Evolutionary conservation across 2,797 vertebrate genomes (phyloP).

Genomic region (Bradypodion ventrale): DNA sequence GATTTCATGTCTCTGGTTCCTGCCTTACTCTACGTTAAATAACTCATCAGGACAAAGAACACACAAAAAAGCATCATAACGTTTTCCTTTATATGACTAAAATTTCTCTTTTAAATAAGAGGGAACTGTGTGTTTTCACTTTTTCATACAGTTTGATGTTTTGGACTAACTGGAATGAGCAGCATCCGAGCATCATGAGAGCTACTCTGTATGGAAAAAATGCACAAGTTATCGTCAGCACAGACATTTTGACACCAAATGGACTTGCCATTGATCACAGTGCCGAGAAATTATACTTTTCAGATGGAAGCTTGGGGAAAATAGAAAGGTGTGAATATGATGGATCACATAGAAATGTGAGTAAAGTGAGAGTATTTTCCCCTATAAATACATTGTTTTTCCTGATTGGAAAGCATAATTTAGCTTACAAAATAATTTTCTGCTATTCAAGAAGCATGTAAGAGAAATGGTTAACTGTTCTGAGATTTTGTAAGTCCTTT

Average conservation of each 20-base stretch:
- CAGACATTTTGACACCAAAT: constrained; percentile 94
- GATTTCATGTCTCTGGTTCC: neutral
- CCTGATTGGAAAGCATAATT: neutral
- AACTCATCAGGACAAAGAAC: neutral
- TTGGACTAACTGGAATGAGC: constrained; percentile 99
- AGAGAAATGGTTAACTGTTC: too few relatives aligned
- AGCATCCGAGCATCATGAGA: constrained; percentile 95
- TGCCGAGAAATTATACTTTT: constrained; percentile 97
- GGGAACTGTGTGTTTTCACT: constrained; percentile 54
- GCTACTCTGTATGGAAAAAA: constrained; percentile 90
- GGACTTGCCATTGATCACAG: constrained; percentile 95
- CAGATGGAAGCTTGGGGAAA: constrained; percentile 93
- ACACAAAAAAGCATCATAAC: neutral
- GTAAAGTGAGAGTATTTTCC: constrained; percentile 61
- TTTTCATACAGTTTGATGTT: constrained; percentile 90
- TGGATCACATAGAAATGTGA: constrained; percentile 92
- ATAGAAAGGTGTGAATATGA: constrained; percentile 98
- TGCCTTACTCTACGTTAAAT: neutral
- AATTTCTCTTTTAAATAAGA: neutral
- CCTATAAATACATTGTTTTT: neutral
- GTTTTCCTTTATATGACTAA: neutral
- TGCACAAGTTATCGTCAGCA: constrained; percentile 88
- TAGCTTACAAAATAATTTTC: neutral
- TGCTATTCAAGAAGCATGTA: too few relatives aligned
- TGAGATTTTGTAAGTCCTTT: too few relatives aligned